These are phyloP conservation scores for Mugil cephalus DNA, from an alignment of 2,113 vertebrate genomes.

Conservation along the genomic window DNA sequence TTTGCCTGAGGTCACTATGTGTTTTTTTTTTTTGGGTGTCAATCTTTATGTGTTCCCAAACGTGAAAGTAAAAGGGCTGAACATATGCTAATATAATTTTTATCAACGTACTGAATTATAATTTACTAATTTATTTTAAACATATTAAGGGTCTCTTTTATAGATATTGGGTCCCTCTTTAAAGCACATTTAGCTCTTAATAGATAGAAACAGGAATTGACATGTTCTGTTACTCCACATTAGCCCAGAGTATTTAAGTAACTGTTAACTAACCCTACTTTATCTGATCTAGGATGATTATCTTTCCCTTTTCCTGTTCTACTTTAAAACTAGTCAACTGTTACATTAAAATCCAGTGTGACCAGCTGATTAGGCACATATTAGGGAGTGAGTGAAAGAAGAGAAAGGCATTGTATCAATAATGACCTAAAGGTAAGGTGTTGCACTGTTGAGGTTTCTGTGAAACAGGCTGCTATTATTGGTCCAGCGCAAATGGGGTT, in stretches of 20 bases:
- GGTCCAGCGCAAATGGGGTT: no score
- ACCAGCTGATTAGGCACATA: no score
- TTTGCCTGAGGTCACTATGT: constrained; percentile 19
- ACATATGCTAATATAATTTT: not conserved
- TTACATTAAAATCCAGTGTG: no score
- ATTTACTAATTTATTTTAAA: no score
- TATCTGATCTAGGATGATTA: not conserved
- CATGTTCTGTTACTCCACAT: not conserved
- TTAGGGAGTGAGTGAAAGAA: no score
- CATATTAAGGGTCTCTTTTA: not conserved
- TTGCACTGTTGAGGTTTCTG: not conserved
- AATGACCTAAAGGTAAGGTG: not conserved
- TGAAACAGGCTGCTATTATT: no score
- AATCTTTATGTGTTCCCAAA: constrained; percentile 23
- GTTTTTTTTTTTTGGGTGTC: constrained; percentile 25
- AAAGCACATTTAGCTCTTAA: not conserved
- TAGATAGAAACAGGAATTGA: not conserved
- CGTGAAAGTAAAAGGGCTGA: not conserved
- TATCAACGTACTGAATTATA: no score
- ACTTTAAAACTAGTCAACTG: not conserved
- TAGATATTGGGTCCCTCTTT: not conserved
- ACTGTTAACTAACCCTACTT: no score
- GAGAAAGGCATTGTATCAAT: not conserved
- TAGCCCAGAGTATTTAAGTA: not conserved
- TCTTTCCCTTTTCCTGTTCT: not conserved